Evolutionary conservation across 2,888 invertebrate genomes (phyloP).

Genomic region (Hirtodrosophila cameraria): DNA sequence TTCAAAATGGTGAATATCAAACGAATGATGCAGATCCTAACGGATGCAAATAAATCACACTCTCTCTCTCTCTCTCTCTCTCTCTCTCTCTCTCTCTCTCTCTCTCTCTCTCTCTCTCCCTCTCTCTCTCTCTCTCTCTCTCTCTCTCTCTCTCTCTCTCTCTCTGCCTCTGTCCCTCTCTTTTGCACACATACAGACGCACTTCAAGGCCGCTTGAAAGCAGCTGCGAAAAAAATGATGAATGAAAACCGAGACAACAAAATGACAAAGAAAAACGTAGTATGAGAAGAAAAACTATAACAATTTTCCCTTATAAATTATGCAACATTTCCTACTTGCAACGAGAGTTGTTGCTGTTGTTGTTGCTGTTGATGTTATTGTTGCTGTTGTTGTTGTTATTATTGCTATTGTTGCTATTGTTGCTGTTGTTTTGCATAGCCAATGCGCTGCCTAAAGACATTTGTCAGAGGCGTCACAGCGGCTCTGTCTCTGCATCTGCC

Average conservation of each 20-base stretch:
- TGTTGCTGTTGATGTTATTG: constrained; percentile 22
- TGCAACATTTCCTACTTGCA: constrained; percentile 74
- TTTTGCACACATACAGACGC: not conserved
- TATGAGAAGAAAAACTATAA: constrained; percentile 46
- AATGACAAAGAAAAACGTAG: constrained; percentile 39
- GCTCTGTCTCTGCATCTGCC: no score
- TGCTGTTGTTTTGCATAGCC: constrained; percentile 19
- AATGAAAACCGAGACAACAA: constrained; percentile 31
- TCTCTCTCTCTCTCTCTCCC: not conserved
- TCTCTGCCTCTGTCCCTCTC: not conserved
- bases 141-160: not conserved
- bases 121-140: not conserved
- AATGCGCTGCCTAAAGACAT: not conserved
- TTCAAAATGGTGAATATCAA: no score
- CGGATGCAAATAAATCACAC: not conserved
- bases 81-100: no score
- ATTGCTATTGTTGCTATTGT: constrained; percentile 17
- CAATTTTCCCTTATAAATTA: constrained; percentile 76
- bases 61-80: no score
- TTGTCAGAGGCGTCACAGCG: constrained; percentile 13
- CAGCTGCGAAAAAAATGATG: constrained; percentile 19
- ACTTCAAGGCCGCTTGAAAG: constrained; percentile 45
- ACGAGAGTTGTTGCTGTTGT: constrained; percentile 31
- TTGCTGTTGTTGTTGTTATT: constrained; percentile 23
- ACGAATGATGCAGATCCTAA: constrained; percentile 3